Evolutionary conservation across 2,113 vertebrate genomes (phyloP), one percentile per base, ranked within the genome.

Genomic region (Perccottus glenii): DNA sequence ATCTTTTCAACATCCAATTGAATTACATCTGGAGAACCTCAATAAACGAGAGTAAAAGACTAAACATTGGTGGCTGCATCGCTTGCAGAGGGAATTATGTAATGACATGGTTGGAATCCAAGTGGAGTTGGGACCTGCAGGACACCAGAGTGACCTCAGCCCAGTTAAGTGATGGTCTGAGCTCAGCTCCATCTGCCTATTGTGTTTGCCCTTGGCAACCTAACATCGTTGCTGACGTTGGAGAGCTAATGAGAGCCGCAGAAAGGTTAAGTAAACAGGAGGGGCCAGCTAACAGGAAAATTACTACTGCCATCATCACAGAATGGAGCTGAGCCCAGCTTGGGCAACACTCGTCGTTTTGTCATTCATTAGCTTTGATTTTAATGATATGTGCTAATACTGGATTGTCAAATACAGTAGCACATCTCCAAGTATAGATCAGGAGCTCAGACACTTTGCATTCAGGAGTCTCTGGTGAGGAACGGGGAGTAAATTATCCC

Each of bases 201-300:
- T 89, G 87, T 88, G 67, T 84, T 83, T 85, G 90, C 85, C 88
- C 87, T 87, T 90, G 88, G 90, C 88, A 91, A 87, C 85, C 78
- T 77, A 81, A 87, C 76, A 72, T 81, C 82, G 82, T 81, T 62
- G 75, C 75, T 81, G 70, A 81, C 84, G 84, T 75, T 84, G 85
- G 81, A 65, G 84, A 90, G 89, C 87, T 92, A 92, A 92, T 93
- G 90, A 93, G 90, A 85, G 87, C 84, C 85, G 86, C 16, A 50
- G 86, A 92, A 91, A 92, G 92, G 92, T 93, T 91, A 93, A 90
- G 88, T 89, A 90, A 90, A 91, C 92, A 92, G 91, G 90, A 91
- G 88, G 85, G 87, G 86, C 82, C 76, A 56, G 78, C 63, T 89
- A 86, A 88, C 84, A 78, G 81, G 83, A 83, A 85, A 90, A 90